Percentiles rank a stretch among this genome's conserved stretches.
phyloP scores from a whole-genome alignment of 2,888 invertebrate species.

The Hydrotaea diabolus region DNA sequence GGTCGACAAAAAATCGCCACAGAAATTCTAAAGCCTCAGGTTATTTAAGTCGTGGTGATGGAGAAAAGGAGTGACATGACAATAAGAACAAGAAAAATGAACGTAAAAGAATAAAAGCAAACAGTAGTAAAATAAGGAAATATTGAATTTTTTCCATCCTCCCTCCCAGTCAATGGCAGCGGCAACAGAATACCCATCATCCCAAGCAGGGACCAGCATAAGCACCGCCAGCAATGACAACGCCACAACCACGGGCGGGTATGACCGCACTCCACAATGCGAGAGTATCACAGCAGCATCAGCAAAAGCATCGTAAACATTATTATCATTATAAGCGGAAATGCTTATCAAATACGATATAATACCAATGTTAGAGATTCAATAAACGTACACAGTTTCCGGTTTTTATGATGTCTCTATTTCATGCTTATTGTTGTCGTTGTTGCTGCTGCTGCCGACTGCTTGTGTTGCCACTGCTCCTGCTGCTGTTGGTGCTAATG shows the following conservation, averaged over 20 bases:
- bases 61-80: too few species aligned
- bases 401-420: constrained; percentile 60
- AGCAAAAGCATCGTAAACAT: constrained; percentile 56
- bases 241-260: neutral
- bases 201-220: neutral
- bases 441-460: neutral
- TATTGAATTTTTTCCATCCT: too few species aligned
- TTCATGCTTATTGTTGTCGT: constrained; percentile 46
- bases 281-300: constrained; percentile 14
- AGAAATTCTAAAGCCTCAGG: too few species aligned
- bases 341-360: constrained; percentile 60
- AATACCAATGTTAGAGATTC: constrained; percentile 60
- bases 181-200: too few species aligned
- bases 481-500: neutral
- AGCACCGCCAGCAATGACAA: neutral
- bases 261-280: neutral
- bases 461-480: neutral
- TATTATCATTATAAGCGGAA: constrained; percentile 64
- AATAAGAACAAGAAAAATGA: too few species aligned
- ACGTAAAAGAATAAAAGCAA: too few species aligned
- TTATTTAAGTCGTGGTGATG: too few species aligned
- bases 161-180: too few species aligned
- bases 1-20: too few species aligned
- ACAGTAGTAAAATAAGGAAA: too few species aligned
- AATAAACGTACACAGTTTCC: constrained; percentile 64